Percentiles rank a stretch among this genome's conserved stretches.
Evolutionary conservation across 2,797 vertebrate genomes (phyloP).

Genomic region (Gymnocypris eckloni): DNA sequence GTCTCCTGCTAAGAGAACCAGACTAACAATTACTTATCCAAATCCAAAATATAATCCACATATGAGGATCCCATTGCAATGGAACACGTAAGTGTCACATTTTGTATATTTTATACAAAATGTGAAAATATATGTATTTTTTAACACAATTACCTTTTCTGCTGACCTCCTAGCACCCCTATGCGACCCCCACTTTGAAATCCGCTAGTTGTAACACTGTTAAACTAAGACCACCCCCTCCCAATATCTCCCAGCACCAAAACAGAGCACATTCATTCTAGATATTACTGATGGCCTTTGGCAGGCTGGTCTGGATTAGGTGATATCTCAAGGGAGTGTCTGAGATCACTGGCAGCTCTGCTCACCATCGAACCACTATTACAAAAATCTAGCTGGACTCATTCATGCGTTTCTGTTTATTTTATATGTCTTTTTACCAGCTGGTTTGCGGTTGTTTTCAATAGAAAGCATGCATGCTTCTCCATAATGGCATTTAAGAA

Average conservation of each 20-base stretch:
- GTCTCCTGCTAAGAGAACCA: neutral
- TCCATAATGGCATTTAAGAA: conserved; percentile 78
- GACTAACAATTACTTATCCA: neutral
- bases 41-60: neutral
- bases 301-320: conserved; percentile 29
- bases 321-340: conserved; percentile 35
- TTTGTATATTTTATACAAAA: neutral
- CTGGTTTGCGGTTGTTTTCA: conserved; percentile 72
- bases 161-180: neutral
- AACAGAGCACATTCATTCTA: conserved; percentile 10
- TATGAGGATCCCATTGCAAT: neutral
- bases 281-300: conserved; percentile 17
- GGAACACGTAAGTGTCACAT: neutral
- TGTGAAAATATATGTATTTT: neutral
- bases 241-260: neutral
- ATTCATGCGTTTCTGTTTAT: conserved; percentile 59
- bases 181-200: neutral
- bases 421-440: conserved; percentile 67
- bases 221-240: neutral
- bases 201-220: conserved; percentile 11
- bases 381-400: conserved; percentile 53
- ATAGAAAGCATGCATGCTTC: conserved; percentile 65
- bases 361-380: conserved; percentile 17
- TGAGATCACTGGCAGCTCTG: conserved; percentile 33
- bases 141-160: neutral